These are phyloP conservation scores for Pogonus chalceus DNA, from an alignment of 1,140 invertebrate genomes.

Conservation along the genomic window DNA sequence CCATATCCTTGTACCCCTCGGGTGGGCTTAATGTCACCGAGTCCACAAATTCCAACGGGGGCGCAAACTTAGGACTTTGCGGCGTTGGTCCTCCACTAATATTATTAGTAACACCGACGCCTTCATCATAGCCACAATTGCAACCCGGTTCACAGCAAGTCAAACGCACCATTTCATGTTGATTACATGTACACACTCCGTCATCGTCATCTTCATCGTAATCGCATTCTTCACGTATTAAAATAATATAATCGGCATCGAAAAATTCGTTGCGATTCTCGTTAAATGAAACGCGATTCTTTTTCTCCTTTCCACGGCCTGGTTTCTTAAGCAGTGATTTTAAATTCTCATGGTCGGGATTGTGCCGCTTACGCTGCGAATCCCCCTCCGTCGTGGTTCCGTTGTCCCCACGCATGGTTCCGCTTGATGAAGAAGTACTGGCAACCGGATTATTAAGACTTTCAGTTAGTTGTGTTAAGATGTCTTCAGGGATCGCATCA, in stretches of 20 bases:
- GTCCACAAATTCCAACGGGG: constrained; percentile 53
- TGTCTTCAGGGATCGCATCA: constrained; percentile 16
- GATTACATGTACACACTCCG: constrained; percentile 56
- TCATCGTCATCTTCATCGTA: constrained; percentile 61
- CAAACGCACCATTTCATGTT: constrained; percentile 54
- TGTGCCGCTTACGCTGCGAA: constrained; percentile 22
- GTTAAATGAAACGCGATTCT: constrained; percentile 64
- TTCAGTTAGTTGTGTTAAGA: background rate
- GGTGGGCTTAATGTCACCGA: constrained; percentile 75
- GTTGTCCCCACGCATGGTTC: constrained; percentile 34
- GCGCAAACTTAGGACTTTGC: constrained; percentile 45
- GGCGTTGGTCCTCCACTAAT: constrained; percentile 28
- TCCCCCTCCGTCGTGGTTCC: constrained; percentile 16
- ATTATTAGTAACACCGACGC: constrained; percentile 27
- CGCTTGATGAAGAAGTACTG: constrained; percentile 6
- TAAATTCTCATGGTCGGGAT: constrained; percentile 35
- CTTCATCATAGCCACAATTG: constrained; percentile 39
- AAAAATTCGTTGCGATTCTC: constrained; percentile 79
- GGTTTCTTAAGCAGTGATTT: constrained; percentile 50
- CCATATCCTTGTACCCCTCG: constrained; percentile 73
- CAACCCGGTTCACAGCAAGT: constrained; percentile 50
- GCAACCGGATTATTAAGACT: background rate
- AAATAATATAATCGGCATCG: constrained; percentile 77
- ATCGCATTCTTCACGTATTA: constrained; percentile 72
- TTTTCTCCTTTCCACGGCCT: constrained; percentile 32